These are phyloP conservation scores for Urechis unicinctus DNA, from an alignment of 2,888 invertebrate species.

Conservation along the genomic window DNA sequence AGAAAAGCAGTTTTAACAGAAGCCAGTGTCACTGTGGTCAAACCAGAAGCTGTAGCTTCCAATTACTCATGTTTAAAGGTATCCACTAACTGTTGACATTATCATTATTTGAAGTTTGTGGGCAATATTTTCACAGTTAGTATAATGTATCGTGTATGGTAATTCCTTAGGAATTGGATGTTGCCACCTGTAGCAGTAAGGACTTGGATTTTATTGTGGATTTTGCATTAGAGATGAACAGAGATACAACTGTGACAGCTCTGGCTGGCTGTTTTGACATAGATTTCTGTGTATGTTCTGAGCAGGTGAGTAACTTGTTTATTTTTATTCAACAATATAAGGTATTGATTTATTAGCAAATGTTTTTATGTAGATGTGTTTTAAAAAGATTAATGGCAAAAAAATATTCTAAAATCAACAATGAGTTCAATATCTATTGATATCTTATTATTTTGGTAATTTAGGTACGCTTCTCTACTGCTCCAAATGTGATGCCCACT, in stretches of 20 bases:
- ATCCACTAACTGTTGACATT: not conserved
- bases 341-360: not conserved
- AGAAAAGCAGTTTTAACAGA: slow-evolving; percentile 76
- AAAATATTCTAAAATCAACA: too few relatives aligned
- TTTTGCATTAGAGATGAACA: slow-evolving; percentile 63
- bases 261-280: slow-evolving; percentile 87
- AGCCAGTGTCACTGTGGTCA: slow-evolving; percentile 64
- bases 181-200: slow-evolving; percentile 64
- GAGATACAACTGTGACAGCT: slow-evolving; percentile 68
- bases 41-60: slow-evolving; percentile 63
- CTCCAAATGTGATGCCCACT: slow-evolving; percentile 57
- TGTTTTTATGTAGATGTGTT: not conserved
- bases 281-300: slow-evolving; percentile 8
- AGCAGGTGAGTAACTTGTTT: slow-evolving; percentile 7
- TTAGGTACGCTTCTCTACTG: slow-evolving; percentile 53
- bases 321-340: not conserved
- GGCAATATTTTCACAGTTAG: not conserved
- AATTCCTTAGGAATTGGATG: slow-evolving; percentile 64
- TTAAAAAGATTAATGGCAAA: too few relatives aligned
- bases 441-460: not conserved
- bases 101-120: not conserved
- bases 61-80: slow-evolving; percentile 57
- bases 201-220: slow-evolving; percentile 57
- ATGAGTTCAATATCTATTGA: not conserved
- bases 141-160: not conserved